Percentiles rank a stretch among this genome's conserved stretches.
These are phyloP conservation scores for Nebria brevicollis DNA, from an alignment of 2,888 invertebrate genomes.

Conservation along the genomic window DNA sequence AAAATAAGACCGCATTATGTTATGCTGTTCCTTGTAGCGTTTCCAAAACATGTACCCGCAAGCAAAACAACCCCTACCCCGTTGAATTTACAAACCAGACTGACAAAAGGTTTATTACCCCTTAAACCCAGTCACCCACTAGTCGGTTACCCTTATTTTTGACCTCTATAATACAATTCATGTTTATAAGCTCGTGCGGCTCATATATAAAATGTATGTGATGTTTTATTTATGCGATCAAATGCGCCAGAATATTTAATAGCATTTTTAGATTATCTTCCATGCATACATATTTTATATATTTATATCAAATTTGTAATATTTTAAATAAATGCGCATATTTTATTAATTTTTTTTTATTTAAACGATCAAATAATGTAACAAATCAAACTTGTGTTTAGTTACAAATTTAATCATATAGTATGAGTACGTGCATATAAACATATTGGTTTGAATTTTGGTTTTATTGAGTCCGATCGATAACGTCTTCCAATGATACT, in stretches of 20 bases:
- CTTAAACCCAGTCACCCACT: not conserved
- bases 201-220: not conserved
- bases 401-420: too few relatives aligned
- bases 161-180: not conserved
- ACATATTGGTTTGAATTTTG: too few relatives aligned
- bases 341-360: too few relatives aligned
- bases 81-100: not conserved
- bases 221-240: not conserved
- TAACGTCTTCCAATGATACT: too few relatives aligned
- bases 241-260: not conserved
- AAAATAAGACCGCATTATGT: not conserved
- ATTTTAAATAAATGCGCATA: too few relatives aligned
- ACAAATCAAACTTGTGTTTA: too few relatives aligned
- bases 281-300: too few relatives aligned
- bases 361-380: too few relatives aligned
- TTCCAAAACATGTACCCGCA: not conserved
- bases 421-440: too few relatives aligned
- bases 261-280: too few relatives aligned
- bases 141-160: not conserved
- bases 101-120: slow-evolving; percentile 1
- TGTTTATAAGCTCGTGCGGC: not conserved
- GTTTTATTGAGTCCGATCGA: too few relatives aligned
- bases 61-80: not conserved
- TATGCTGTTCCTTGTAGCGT: not conserved
- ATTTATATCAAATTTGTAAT: too few relatives aligned